Evolutionary conservation across 1,140 invertebrate genomes (phyloP), one percentile per base, ranked within the genome.

Genomic region (Aphelenchoides fujianensis): DNA sequence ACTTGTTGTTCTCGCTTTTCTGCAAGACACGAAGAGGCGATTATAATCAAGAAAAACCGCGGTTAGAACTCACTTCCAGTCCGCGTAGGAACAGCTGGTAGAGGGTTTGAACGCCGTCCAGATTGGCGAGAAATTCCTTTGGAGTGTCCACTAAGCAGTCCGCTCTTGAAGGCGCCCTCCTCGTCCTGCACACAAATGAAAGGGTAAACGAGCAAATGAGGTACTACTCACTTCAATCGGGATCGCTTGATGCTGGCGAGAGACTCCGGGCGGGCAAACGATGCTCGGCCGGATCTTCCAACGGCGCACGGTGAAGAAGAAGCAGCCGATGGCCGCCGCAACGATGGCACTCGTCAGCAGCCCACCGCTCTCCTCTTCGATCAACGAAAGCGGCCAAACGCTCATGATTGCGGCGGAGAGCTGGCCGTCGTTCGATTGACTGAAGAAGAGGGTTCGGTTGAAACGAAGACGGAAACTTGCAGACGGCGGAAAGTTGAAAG

Each of bases 61-160:
- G 89, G 90, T 90, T 86, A 94, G 92, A 93, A 82, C 93, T 95
- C 84, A 93, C 90, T 87, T 92, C 92, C 74, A 92, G 91, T 77
- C 95, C 95, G 85, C 91, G 88, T 74, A 92, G 89, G 86, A 97
- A 95, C 59, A 90, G 90, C 74, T 97, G 93, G 84, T 94, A 94
- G 0, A 97, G 85, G 2, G 95, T 98, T 88, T 89, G 23, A 91
- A 90, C 85, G 96, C 94, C 76, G 79, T 78, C 41, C 72, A 81
- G 53, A 78, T 66, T 57, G n/a, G 71, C 73, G 1, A 78, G 28
- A 9, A 71, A 35, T 3, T 70, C 36, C 30, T 72, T 68, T 2
- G 57, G n/a, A 55, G 69, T 68, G 19, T 75, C 57, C n/a, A 57
- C 74, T n/a, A 28, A 79, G 52, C 0, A 79, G 53, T 9, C 62